These are phyloP conservation scores for Amblyopsis hoosieri DNA, from an alignment of 2,797 vertebrate genomes.

Conservation along the genomic window DNA sequence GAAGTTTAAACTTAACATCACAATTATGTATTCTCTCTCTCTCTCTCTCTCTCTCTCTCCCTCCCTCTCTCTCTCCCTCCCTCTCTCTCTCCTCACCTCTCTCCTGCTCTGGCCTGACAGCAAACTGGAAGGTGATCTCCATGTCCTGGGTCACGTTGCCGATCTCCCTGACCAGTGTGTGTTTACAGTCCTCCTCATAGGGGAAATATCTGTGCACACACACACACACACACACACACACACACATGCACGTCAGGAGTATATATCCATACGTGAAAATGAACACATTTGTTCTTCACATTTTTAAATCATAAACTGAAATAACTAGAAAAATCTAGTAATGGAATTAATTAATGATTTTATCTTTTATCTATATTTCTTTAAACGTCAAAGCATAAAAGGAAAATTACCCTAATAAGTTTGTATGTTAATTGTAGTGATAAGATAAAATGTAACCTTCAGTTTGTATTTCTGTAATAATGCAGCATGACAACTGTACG, in stretches of 20 bases:
- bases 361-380: too few relatives aligned
- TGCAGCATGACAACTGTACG: too few relatives aligned
- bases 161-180: constrained; percentile 69
- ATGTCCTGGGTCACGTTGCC: constrained; percentile 74
- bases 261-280: neutral
- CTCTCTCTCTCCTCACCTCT: constrained; percentile 53
- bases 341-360: too few relatives aligned
- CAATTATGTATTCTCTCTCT: too few relatives aligned
- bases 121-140: constrained; percentile 78
- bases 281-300: too few relatives aligned
- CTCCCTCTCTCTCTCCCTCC: neutral
- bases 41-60: neutral
- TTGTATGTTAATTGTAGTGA: too few relatives aligned
- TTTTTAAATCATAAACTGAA: too few relatives aligned
- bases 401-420: too few relatives aligned
- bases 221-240: neutral
- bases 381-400: too few relatives aligned
- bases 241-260: neutral
- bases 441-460: too few relatives aligned
- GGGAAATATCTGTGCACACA: constrained; percentile 70
- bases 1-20: neutral
- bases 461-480: too few relatives aligned
- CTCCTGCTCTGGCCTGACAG: constrained; percentile 66
- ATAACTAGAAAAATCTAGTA: too few relatives aligned
- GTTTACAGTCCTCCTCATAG: constrained; percentile 60